Evolutionary conservation across 2,113 vertebrate species (phyloP), one percentile per base, ranked within the genome.

Genomic region (Alectura lathami): DNA sequence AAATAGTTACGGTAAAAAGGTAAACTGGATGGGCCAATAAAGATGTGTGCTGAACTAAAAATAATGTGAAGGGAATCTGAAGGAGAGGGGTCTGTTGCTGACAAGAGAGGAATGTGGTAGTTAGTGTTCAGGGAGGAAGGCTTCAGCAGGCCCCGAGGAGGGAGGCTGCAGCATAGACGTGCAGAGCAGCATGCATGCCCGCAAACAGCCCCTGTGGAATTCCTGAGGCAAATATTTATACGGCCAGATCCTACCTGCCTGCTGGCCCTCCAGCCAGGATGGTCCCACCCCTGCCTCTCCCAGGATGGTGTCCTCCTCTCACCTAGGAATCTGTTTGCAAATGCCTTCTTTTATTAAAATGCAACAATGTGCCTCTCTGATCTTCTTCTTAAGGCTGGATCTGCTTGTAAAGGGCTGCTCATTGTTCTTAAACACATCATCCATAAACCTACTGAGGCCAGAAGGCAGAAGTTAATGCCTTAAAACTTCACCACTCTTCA

Each of bases 181-280:
- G 62, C 26, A 4, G 69, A 84, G 42, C n/a, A 66, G 40, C 60
- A 73, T 42, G 13, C 32, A n/a, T 9, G 3, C 20, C 45, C 62
- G 53, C n/a, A 48, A 79, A 83, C 51, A 42, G 48, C 13, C 59
- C 51, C 6, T 66, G 48, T 30, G 32, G 56, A 83, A 92, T 83
- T 82, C 75, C 78, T 85, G 66, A 72, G 66, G 36, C 48, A 94
- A 94, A 85, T 93, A 82, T 82, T 79, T 86, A 72, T 14, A 81
- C 18, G 53, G 43, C 12, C 40, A 73, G 59, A 82, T 29, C 30
- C 36, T 50, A 56, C 73, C 73, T 53, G 23, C 60, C 47, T 4
- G 3, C 16, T 36, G 47, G 60, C 43, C 43, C 12, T 2, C 12
- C 38, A 75, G 32, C 3, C 34, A 38, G 13, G 10, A 17, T 0